Percentiles rank a stretch among this genome's conserved stretches.
Evolutionary conservation across 2,113 vertebrate genomes (phyloP).

Genomic region (Aplodontia rufa): DNA sequence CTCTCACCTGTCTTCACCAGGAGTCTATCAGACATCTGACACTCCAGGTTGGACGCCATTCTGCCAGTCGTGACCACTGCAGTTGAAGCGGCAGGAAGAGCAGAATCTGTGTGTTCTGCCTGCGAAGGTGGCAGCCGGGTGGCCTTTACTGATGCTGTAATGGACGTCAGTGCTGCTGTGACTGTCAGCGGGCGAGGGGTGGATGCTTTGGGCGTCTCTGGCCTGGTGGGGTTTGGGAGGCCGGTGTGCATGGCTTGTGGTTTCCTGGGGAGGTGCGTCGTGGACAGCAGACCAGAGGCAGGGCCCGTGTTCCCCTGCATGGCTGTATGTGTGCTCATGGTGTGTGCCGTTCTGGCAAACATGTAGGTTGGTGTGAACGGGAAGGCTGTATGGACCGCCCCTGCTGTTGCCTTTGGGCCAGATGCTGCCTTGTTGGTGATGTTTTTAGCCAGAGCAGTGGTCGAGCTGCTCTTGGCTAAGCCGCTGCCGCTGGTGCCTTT

Average conservation of each 20-base stretch:
- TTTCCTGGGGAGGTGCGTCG: constrained; percentile 82
- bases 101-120: constrained; percentile 79
- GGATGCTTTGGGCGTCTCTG: constrained; percentile 79
- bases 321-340: constrained; percentile 74
- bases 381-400: constrained; percentile 76
- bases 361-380: constrained; percentile 82
- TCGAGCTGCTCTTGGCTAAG: constrained; percentile 79
- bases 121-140: constrained; percentile 83
- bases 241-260: constrained; percentile 80
- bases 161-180: constrained; percentile 86
- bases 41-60: constrained; percentile 88
- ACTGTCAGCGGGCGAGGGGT: constrained; percentile 84
- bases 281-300: constrained; percentile 72
- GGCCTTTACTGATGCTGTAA: constrained; percentile 85
- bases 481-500: constrained; percentile 85
- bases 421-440: constrained; percentile 76
- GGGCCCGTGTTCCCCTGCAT: constrained; percentile 73
- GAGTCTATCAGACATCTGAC: constrained; percentile 92
- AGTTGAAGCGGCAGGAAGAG: constrained; percentile 62
- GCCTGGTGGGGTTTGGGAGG: constrained; percentile 74
- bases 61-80: constrained; percentile 85
- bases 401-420: constrained; percentile 76
- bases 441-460: constrained; percentile 79
- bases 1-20: constrained; percentile 95
- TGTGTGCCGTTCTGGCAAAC: constrained; percentile 68